phyloP scores from a whole-genome alignment of 2,113 vertebrate genomes.

The Potamarius usumacintae region DNA sequence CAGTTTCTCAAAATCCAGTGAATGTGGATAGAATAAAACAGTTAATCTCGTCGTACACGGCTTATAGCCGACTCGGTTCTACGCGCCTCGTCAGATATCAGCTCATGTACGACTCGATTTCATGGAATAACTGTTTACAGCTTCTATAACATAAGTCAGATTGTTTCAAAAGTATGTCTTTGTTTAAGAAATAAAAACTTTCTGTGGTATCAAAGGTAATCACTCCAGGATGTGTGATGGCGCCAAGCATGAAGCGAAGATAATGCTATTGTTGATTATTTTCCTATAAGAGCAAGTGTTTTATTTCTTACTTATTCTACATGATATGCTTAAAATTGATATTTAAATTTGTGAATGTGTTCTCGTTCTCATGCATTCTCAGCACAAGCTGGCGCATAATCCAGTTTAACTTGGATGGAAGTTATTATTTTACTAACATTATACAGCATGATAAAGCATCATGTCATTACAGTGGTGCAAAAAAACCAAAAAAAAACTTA shows the following conservation, averaged over 20 bases:
- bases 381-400: neutral
- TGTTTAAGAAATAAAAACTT: neutral
- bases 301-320: neutral
- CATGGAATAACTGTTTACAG: too few relatives aligned
- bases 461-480: neutral
- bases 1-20: too few relatives aligned
- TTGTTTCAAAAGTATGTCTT: neutral
- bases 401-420: neutral
- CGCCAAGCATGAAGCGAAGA: neutral
- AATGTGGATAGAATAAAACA: too few relatives aligned
- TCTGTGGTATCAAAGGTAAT: neutral
- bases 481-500: neutral
- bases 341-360: neutral
- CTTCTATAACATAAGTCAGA: neutral
- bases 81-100: too few relatives aligned
- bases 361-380: neutral
- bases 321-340: too few relatives aligned
- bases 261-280: neutral
- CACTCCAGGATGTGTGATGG: too few relatives aligned
- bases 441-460: neutral
- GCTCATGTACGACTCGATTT: too few relatives aligned
- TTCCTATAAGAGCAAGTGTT: neutral
- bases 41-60: too few relatives aligned
- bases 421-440: neutral
- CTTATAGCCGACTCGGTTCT: too few relatives aligned